Percentiles rank a stretch among this genome's conserved stretches.
phyloP scores from a whole-genome alignment of 2,113 vertebrate genomes.

The Trinectes maculatus region DNA sequence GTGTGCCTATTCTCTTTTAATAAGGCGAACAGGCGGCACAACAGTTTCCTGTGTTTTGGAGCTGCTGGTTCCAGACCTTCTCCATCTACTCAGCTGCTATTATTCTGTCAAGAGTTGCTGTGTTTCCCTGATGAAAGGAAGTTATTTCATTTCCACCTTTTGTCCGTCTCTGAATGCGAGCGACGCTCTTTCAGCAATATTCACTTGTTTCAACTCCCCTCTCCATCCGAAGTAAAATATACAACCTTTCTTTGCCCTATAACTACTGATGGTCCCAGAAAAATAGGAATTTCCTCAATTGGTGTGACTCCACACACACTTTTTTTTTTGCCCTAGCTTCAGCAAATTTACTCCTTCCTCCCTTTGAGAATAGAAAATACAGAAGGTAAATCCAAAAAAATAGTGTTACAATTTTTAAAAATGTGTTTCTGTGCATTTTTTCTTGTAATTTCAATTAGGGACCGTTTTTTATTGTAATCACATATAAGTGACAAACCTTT shows the following conservation, averaged over 20 bases:
- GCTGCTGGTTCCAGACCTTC: constrained; percentile 76
- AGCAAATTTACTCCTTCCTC: constrained; percentile 87
- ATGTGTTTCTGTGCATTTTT: no score
- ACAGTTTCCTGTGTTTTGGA: constrained; percentile 91
- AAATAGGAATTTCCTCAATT: constrained; percentile 99
- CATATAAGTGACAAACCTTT: no score
- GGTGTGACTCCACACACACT: constrained; percentile 90
- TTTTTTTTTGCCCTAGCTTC: constrained; percentile 87
- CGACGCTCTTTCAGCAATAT: constrained; percentile 99
- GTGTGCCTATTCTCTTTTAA: constrained; percentile 82
- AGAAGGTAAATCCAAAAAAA: background rate
- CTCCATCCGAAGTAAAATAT: constrained; percentile 97
- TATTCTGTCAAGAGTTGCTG: constrained; percentile 94
- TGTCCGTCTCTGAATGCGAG: constrained; percentile 94
- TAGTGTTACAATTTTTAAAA: no score
- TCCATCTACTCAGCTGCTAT: constrained; percentile 87
- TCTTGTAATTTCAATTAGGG: no score
- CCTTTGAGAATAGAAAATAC: constrained; percentile 9
- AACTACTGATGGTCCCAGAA: constrained; percentile 91
- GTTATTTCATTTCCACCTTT: constrained; percentile 99
- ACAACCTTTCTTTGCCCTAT: constrained; percentile 90
- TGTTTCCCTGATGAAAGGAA: constrained; percentile 91
- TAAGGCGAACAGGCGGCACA: constrained; percentile 86
- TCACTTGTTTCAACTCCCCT: constrained; percentile 89
- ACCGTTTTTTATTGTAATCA: no score